Conservation (phyloP, 2,888 invertebrate species). For the Meganola albula region DNA sequence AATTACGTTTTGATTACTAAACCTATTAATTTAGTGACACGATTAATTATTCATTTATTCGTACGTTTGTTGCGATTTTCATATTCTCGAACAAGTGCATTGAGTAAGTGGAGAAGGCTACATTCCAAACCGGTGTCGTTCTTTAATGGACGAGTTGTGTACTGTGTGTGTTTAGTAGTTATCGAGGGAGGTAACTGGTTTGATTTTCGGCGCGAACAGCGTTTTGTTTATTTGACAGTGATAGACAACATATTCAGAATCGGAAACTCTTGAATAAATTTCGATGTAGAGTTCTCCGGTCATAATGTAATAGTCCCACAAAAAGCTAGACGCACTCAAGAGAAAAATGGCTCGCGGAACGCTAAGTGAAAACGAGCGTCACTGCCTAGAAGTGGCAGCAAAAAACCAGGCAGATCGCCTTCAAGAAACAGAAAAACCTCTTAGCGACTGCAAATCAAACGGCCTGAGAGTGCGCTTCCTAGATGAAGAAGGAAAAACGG, state of each 20-base stretch:
- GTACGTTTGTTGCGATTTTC: slow-evolving; percentile 44
- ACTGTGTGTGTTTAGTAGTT: slow-evolving; percentile 61
- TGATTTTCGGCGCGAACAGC: slow-evolving; percentile 28
- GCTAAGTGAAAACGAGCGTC: slow-evolving; percentile 66
- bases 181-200: slow-evolving; percentile 52
- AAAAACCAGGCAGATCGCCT: slow-evolving; percentile 57
- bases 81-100: slow-evolving; percentile 65
- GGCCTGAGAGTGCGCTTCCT: slow-evolving; percentile 68
- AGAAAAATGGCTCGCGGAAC: slow-evolving; percentile 68
- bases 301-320: slow-evolving; percentile 43
- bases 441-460: slow-evolving; percentile 49
- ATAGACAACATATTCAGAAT: slow-evolving; percentile 12
- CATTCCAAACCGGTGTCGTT: slow-evolving; percentile 76
- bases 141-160: slow-evolving; percentile 71
- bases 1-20: slow-evolving; percentile 28
- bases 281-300: slow-evolving; percentile 15
- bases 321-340: slow-evolving; percentile 28
- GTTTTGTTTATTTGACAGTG: slow-evolving; percentile 30
- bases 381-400: slow-evolving; percentile 54
- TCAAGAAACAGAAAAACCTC: slow-evolving; percentile 56
- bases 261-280: not conserved
- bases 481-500: slow-evolving; percentile 71
- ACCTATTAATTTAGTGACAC: slow-evolving; percentile 34
- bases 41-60: slow-evolving; percentile 33
- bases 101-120: slow-evolving; percentile 65